Conservation (phyloP, 2,888 invertebrate species). For the Aspidiotus rigidus region DNA sequence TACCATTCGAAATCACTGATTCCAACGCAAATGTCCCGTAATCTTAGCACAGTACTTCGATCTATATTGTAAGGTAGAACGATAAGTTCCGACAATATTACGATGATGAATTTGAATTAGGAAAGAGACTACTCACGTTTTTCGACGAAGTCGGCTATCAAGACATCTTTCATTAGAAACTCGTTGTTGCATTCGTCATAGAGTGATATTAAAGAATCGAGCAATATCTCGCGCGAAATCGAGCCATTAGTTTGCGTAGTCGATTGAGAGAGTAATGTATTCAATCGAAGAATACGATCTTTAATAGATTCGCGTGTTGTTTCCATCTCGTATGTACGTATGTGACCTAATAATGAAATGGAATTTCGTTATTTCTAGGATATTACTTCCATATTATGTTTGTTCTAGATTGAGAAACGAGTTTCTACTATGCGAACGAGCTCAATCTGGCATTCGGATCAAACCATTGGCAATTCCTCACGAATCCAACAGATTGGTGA, state of each 20-base stretch:
- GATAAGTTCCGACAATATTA: background rate
- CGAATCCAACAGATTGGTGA: too few relatives aligned
- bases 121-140: constrained; percentile 54
- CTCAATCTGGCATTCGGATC: too few relatives aligned
- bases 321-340: too few relatives aligned
- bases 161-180: constrained; percentile 59
- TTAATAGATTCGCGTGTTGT: too few relatives aligned
- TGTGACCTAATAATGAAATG: too few relatives aligned
- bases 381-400: too few relatives aligned
- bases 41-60: constrained; percentile 57
- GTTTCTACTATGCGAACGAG: too few relatives aligned
- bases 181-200: constrained; percentile 72
- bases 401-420: too few relatives aligned
- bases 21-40: constrained; percentile 60
- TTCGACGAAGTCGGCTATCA: constrained; percentile 59
- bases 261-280: too few relatives aligned
- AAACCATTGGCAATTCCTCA: too few relatives aligned
- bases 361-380: too few relatives aligned
- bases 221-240: constrained; percentile 53
- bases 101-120: background rate
- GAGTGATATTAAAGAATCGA: constrained; percentile 65
- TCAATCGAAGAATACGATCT: too few relatives aligned
- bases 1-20: constrained; percentile 66
- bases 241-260: background rate
- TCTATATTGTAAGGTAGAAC: constrained; percentile 45